Conservation (phyloP, 2,113 vertebrate species). For the Siniperca knerii region DNA sequence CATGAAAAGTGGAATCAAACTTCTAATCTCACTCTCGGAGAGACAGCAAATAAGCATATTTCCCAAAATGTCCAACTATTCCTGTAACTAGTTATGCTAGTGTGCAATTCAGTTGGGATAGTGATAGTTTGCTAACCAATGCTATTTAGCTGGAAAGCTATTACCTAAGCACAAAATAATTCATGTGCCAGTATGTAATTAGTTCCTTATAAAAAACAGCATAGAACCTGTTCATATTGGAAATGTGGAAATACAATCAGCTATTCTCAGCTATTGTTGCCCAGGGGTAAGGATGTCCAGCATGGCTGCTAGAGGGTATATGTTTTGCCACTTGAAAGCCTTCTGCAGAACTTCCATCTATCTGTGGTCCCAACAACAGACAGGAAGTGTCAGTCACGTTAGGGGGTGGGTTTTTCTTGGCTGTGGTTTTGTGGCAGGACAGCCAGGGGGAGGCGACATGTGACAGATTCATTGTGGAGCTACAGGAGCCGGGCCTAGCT, state of each 20-base stretch:
- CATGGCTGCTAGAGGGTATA: not conserved
- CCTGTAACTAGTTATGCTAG: not conserved
- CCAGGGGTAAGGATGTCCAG: not conserved
- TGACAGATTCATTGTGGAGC: conserved; percentile 72
- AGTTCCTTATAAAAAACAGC: not conserved
- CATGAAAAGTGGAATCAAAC: not conserved
- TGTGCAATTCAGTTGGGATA: not conserved
- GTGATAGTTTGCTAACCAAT: not conserved
- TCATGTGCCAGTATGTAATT: not conserved
- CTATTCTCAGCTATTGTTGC: not conserved
- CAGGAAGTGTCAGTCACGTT: conserved; percentile 48
- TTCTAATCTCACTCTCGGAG: not conserved
- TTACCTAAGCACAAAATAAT: not conserved
- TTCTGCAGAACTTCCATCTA: conserved; percentile 25
- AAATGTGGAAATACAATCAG: not conserved
- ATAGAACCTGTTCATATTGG: not conserved
- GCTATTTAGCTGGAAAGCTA: not conserved
- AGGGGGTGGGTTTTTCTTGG: conserved; percentile 34
- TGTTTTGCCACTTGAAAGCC: conserved; percentile 5
- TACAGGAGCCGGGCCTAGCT: conserved; percentile 35
- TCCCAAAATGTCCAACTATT: not conserved
- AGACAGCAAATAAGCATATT: not conserved
- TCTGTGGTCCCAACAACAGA: conserved; percentile 31
- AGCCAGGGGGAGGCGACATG: conserved; percentile 26
- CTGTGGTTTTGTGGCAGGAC: conserved; percentile 34